These are phyloP conservation scores for Apantesis nais DNA, from an alignment of 2,888 invertebrate species.

Conservation along the genomic window DNA sequence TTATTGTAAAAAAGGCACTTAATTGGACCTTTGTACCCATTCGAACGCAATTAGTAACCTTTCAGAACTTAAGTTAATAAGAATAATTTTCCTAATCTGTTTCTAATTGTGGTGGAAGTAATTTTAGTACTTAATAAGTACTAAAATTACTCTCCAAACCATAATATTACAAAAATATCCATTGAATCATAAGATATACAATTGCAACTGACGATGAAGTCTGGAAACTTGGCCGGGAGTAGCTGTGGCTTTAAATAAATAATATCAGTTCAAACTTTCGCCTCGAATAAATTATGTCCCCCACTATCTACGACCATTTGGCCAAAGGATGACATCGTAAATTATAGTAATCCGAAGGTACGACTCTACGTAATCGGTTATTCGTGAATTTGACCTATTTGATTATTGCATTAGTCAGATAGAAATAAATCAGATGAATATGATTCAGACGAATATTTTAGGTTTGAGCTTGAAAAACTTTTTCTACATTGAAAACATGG, in stretches of 20 bases:
- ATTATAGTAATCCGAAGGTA: conserved; percentile 45
- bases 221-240: conserved; percentile 35
- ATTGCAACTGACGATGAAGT: neutral
- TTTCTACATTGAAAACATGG: neutral
- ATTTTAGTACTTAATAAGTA: no score
- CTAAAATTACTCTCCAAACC: no score
- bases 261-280: conserved; percentile 48
- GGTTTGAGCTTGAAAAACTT: neutral
- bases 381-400: conserved; percentile 22
- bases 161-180: no score
- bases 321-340: conserved; percentile 36
- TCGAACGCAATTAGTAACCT: no score
- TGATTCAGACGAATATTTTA: neutral
- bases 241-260: conserved; percentile 50
- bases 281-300: conserved; percentile 52
- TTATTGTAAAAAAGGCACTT: neutral
- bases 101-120: no score
- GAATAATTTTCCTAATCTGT: no score
- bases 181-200: neutral
- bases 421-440: conserved; percentile 11
- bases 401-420: conserved; percentile 27
- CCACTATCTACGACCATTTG: conserved; percentile 38
- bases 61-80: no score
- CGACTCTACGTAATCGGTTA: conserved; percentile 35
- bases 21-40: no score